These are phyloP conservation scores for Apodemus speciosus DNA, from an alignment of 2,113 vertebrate species.

Conservation along the genomic window DNA sequence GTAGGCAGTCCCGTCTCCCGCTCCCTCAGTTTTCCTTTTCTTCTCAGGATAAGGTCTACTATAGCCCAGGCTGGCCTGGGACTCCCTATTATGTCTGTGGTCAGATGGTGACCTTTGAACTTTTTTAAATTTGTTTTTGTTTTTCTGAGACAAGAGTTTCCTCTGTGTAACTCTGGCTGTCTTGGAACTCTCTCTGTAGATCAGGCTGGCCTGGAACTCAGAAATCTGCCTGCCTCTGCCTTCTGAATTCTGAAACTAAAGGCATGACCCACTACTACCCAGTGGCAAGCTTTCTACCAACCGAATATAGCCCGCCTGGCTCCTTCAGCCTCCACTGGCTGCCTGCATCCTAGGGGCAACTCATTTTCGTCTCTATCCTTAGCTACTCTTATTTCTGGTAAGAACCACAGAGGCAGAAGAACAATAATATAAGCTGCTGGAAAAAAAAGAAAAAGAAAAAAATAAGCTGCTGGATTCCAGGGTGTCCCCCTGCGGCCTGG, in stretches of 20 bases:
- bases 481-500: not conserved
- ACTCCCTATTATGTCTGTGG: not conserved
- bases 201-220: not conserved
- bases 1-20: not conserved
- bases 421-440: slow-evolving; percentile 43
- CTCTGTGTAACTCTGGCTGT: not conserved
- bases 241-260: not conserved
- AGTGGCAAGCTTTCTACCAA: not conserved
- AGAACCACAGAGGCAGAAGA: not conserved
- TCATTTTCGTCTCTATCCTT: fast-evolving
- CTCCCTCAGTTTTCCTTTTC: too few species aligned
- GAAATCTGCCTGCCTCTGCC: not conserved
- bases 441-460: too few species aligned
- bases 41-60: not conserved
- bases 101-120: not conserved
- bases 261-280: not conserved
- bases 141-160: not conserved
- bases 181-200: not conserved
- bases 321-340: not conserved
- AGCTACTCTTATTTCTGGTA: not conserved
- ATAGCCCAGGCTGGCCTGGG: not conserved
- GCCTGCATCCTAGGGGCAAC: not conserved
- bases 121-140: not conserved
- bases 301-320: fast-evolving
- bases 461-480: slow-evolving; percentile 35